Conservation (phyloP, 2,113 vertebrate genomes). For the Scatophagus argus region DNA sequence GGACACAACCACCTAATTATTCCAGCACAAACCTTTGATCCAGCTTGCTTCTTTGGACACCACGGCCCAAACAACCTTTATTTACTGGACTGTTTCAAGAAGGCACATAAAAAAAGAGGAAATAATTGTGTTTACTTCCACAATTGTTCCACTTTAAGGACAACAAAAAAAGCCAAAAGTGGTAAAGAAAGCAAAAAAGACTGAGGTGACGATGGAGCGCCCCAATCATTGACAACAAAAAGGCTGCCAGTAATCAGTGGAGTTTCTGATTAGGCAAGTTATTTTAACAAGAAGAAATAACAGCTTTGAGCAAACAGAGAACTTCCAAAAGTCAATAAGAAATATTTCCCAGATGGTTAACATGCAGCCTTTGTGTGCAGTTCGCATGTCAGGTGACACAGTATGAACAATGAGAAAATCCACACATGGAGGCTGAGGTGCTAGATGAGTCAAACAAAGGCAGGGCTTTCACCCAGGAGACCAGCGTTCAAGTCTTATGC, state of each 20-base stretch:
- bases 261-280: conserved; percentile 26
- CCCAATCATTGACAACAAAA: conserved; percentile 13
- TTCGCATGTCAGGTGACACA: background rate
- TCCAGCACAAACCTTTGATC: background rate
- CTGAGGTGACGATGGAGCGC: background rate
- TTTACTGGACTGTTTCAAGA: background rate
- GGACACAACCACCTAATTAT: conserved; percentile 4
- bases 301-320: conserved; percentile 5
- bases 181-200: background rate
- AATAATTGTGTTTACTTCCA: conserved; percentile 36
- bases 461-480: too few species aligned
- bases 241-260: conserved; percentile 15
- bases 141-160: conserved; percentile 24
- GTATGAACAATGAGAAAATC: too few species aligned
- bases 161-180: background rate
- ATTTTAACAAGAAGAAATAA: conserved; percentile 12
- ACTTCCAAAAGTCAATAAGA: background rate
- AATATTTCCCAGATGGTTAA: background rate
- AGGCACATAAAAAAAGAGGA: background rate
- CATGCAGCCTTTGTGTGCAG: background rate
- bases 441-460: too few species aligned
- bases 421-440: too few species aligned
- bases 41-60: background rate
- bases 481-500: too few species aligned
- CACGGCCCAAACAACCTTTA: background rate